A percentile compares a stretch with the other conserved stretches of the same genome.
phyloP scores from a whole-genome alignment of 2,888 invertebrate genomes.

The Aleiodes alternator region DNA sequence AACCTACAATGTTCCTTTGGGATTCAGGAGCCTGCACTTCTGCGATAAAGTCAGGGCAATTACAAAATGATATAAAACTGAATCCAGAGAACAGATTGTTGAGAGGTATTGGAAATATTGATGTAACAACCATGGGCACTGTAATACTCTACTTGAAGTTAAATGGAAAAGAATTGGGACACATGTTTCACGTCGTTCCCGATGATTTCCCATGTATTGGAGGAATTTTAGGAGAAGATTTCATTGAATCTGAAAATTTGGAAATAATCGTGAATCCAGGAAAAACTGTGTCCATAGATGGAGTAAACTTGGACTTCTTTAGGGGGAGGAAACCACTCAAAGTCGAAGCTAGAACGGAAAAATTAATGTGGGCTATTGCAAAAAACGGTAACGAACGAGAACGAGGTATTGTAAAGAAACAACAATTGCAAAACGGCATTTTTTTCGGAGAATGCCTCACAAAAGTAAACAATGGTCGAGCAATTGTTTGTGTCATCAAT shows the following conservation, averaged over 20 bases:
- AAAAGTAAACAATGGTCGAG: background rate
- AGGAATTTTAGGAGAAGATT: slow-evolving; percentile 5
- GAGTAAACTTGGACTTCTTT: background rate
- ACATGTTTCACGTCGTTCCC: background rate
- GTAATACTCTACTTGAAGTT: background rate
- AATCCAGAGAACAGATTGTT: background rate
- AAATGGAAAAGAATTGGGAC: background rate
- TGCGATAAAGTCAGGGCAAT: background rate
- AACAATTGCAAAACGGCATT: background rate
- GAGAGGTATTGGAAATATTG: background rate
- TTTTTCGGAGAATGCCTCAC: background rate
- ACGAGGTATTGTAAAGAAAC: background rate
- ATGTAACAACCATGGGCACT: background rate
- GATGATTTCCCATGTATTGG: background rate
- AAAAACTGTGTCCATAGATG: background rate
- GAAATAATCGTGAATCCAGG: background rate
- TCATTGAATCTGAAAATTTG: background rate
- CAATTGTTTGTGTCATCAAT: background rate
- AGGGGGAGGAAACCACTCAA: background rate
- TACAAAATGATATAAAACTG: background rate
- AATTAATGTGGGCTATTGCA: background rate
- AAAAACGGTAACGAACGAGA: background rate
- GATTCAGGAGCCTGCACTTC: background rate
- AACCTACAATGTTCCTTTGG: background rate
- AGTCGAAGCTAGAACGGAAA: background rate